Evolutionary conservation across 2,113 vertebrate genomes (phyloP).

Genomic region (Podarcis cretensis): DNA sequence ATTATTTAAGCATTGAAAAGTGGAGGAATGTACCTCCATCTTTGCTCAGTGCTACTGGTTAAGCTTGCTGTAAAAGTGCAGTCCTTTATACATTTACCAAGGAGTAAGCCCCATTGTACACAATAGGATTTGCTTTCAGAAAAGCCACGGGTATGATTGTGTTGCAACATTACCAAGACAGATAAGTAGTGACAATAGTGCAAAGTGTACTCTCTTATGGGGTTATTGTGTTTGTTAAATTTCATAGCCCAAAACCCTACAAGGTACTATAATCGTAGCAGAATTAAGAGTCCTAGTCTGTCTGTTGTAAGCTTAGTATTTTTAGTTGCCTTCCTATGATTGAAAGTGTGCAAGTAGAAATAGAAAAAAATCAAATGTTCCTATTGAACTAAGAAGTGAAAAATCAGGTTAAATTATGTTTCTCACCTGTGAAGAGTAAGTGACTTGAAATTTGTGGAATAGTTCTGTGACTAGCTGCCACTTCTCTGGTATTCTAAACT

Average conservation of each 20-base stretch:
- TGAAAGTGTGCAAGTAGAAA: not conserved
- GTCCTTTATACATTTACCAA: not conserved
- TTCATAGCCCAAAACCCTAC: not conserved
- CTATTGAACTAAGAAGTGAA: not conserved
- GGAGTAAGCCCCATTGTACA: not conserved
- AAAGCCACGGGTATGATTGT: not conserved
- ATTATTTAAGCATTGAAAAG: not conserved
- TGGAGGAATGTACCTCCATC: not conserved
- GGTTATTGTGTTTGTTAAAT: not conserved
- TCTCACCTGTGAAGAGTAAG: not conserved
- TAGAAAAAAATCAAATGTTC: not conserved
- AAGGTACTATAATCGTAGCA: not conserved
- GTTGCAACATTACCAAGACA: not conserved
- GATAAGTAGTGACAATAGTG: not conserved
- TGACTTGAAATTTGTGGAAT: not conserved
- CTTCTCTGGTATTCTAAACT: not conserved
- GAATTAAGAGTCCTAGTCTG: not conserved
- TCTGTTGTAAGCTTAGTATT: not conserved
- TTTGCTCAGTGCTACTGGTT: not conserved
- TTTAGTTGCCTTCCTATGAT: not conserved
- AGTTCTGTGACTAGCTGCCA: not conserved
- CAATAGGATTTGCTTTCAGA: not conserved
- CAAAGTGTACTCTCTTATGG: not conserved
- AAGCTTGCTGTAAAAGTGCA: not conserved
- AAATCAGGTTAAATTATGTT: not conserved